Evolutionary conservation across 2,888 invertebrate species (phyloP).

Genomic region (Spilarctia lutea): DNA sequence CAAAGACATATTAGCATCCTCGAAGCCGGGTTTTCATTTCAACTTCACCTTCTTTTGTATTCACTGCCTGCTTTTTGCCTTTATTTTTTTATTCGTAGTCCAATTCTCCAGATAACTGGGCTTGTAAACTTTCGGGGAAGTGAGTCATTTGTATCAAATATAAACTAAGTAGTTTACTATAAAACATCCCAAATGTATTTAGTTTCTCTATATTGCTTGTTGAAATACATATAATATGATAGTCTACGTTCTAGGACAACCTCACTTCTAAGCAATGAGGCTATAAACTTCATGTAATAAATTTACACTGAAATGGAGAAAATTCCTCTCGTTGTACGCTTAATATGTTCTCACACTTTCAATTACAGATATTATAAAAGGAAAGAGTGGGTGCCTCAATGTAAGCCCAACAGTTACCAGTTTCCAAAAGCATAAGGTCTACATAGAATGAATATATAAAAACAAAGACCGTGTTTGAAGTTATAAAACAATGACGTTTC

Average conservation of each 20-base stretch:
- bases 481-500: background rate
- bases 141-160: background rate
- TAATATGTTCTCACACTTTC: constrained; percentile 20
- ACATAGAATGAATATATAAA: background rate
- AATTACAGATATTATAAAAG: constrained; percentile 16
- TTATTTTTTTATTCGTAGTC: constrained; percentile 15
- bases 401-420: no score
- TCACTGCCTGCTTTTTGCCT: constrained; percentile 19
- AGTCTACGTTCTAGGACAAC: constrained; percentile 20
- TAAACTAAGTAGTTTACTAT: background rate
- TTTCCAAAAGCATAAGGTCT: background rate
- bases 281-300: constrained; percentile 27
- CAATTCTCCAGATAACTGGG: constrained; percentile 7
- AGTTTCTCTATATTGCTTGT: constrained; percentile 10
- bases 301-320: constrained; percentile 17
- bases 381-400: background rate
- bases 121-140: background rate
- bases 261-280: constrained; percentile 25
- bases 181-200: background rate
- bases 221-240: constrained; percentile 17
- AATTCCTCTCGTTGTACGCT: constrained; percentile 13
- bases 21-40: constrained; percentile 54
- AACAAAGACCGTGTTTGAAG: background rate
- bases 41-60: constrained; percentile 48
- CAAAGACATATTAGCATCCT: constrained; percentile 60